These are phyloP conservation scores for Geodia barretti DNA, from an alignment of 37 sponge, comb jelly and placozoan species.

Conservation along the genomic window DNA sequence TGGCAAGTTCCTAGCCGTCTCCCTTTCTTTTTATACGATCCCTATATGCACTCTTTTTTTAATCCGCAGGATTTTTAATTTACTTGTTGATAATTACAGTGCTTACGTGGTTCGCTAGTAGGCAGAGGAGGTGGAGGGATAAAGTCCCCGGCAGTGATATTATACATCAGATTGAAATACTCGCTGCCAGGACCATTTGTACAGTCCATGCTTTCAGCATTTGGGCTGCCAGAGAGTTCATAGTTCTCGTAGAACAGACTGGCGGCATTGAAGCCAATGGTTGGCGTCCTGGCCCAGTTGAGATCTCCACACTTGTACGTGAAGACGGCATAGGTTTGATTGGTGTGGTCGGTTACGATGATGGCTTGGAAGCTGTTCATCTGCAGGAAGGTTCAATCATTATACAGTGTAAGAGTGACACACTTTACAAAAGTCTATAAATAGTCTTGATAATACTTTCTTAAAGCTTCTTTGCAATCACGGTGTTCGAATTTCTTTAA, in stretches of 20 bases:
- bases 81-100: too few species aligned
- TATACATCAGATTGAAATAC: conserved; percentile 48
- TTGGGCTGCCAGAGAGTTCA: not conserved
- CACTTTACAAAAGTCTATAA: not conserved
- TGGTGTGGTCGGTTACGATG: conserved; percentile 58
- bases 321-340: conserved; percentile 63
- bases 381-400: not conserved
- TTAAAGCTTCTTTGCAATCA: too few species aligned
- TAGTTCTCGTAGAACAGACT: conserved; percentile 45
- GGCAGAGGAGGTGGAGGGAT: not conserved
- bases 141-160: not conserved
- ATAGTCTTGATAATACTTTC: not conserved
- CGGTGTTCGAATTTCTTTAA: too few species aligned
- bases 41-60: too few species aligned
- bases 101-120: conserved; percentile 42
- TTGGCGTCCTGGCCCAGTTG: conserved; percentile 44
- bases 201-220: conserved; percentile 27
- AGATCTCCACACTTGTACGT: conserved; percentile 72
- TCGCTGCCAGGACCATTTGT: not conserved
- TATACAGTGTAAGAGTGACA: not conserved
- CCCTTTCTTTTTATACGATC: too few species aligned
- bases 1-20: too few species aligned
- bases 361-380: conserved; percentile 67
- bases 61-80: too few species aligned
- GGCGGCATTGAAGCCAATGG: conserved; percentile 58